Conservation (phyloP, 2,888 invertebrate genomes). For the Apoda limacodes region DNA sequence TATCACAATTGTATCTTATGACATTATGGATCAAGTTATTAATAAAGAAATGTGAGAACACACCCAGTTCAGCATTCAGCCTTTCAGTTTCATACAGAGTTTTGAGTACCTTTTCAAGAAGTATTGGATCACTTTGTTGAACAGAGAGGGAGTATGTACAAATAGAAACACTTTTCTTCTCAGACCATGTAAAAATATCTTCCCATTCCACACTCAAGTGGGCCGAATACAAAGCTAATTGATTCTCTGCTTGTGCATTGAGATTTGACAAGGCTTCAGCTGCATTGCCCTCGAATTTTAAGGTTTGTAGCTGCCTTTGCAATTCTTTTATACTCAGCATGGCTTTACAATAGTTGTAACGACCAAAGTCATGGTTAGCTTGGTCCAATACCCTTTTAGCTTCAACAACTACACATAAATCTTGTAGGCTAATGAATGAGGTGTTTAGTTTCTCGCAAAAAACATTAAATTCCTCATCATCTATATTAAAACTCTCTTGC, state of each 20-base stretch:
- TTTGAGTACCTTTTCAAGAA: constrained; percentile 49
- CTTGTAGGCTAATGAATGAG: constrained; percentile 30
- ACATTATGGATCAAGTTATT: constrained; percentile 48
- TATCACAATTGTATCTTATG: constrained; percentile 53
- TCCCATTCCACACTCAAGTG: constrained; percentile 59
- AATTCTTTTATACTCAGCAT: constrained; percentile 38
- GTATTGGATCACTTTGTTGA: constrained; percentile 47
- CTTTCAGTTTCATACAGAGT: constrained; percentile 47
- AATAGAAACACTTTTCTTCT: constrained; percentile 40
- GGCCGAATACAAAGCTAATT: constrained; percentile 46
- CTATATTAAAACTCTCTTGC: constrained; percentile 27
- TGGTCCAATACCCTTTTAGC: constrained; percentile 40
- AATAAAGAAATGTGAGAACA: constrained; percentile 57
- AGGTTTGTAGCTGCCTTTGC: constrained; percentile 28
- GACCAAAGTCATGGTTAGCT: constrained; percentile 47
- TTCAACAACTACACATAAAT: constrained; percentile 39
- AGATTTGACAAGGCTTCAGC: constrained; percentile 38
- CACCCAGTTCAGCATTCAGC: constrained; percentile 48
- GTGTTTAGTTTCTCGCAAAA: constrained; percentile 33
- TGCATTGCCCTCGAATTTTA: constrained; percentile 43
- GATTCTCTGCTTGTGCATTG: constrained; percentile 45
- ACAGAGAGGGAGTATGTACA: constrained; percentile 49
- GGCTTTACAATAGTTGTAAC: constrained; percentile 46
- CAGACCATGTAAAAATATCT: constrained; percentile 52
- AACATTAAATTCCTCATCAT: constrained; percentile 39